Conservation (phyloP, 2,797 vertebrate species). For the Ciconia nigra region DNA sequence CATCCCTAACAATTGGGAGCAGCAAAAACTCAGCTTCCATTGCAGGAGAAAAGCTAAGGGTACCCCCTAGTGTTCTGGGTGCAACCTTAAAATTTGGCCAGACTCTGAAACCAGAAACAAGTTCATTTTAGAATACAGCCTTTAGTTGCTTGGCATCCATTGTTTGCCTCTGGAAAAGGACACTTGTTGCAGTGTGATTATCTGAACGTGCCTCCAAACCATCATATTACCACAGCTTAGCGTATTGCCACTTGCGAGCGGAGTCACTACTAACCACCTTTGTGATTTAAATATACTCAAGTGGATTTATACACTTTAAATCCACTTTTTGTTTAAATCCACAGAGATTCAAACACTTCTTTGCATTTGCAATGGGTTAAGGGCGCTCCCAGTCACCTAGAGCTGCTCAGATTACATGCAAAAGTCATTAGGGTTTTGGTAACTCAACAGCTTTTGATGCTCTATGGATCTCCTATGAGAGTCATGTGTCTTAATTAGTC, state of each 20-base stretch:
- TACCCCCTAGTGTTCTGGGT: slow-evolving; percentile 19
- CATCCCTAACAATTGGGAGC: neutral
- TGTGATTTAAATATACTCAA: neutral
- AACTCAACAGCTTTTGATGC: neutral
- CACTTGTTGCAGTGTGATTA: neutral
- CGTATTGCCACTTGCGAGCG: neutral
- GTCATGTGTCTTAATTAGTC: neutral
- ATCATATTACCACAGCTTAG: neutral
- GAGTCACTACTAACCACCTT: neutral
- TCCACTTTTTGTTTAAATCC: too few relatives aligned
- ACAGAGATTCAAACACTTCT: neutral
- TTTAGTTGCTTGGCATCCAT: neutral
- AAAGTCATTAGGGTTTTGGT: neutral
- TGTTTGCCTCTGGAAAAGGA: neutral
- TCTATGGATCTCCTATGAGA: neutral
- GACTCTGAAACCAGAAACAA: neutral
- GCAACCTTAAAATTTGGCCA: neutral
- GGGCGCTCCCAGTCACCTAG: neutral
- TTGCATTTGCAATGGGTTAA: neutral
- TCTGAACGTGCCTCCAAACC: neutral
- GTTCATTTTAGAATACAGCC: neutral
- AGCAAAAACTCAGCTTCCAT: neutral
- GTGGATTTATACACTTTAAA: neutral
- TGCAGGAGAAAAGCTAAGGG: neutral
- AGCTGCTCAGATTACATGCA: neutral